A percentile compares a stretch with the other conserved stretches of the same genome.
Conservation (phyloP, 2,797 vertebrate genomes). For the Garrulus glandarius region DNA sequence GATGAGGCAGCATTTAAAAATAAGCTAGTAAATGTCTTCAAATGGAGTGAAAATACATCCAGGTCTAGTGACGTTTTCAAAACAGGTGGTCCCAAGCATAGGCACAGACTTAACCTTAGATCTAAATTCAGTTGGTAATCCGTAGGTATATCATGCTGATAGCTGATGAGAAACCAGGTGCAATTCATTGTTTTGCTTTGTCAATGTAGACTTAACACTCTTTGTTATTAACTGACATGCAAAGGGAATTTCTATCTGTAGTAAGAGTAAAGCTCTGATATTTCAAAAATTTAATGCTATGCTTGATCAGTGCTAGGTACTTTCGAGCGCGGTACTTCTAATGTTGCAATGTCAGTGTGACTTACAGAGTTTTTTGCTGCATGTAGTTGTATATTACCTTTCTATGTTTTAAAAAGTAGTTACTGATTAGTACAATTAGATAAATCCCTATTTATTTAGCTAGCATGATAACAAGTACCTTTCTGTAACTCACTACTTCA, state of each 20-base stretch:
- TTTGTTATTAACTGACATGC: neutral
- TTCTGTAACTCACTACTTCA: neutral
- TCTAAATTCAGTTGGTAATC: neutral
- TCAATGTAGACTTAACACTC: fast-evolving
- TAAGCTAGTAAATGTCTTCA: neutral
- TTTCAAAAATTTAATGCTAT: neutral
- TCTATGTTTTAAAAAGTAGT: neutral
- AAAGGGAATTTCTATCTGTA: neutral
- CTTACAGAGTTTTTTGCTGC: neutral
- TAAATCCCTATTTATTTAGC: neutral
- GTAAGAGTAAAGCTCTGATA: neutral
- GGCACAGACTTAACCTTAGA: neutral
- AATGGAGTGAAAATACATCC: neutral
- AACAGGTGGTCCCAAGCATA: neutral
- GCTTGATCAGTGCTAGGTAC: neutral
- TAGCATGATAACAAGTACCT: neutral
- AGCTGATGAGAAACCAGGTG: neutral
- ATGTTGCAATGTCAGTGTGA: neutral
- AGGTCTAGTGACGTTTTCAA: too few species aligned
- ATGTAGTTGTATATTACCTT: neutral
- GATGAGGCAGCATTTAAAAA: fast-evolving
- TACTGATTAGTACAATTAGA: neutral
- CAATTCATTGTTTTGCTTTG: neutral
- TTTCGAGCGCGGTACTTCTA: neutral
- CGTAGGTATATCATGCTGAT: neutral